Conservation (phyloP, 2,113 vertebrate genomes). For the Prunella fulvescens region DNA sequence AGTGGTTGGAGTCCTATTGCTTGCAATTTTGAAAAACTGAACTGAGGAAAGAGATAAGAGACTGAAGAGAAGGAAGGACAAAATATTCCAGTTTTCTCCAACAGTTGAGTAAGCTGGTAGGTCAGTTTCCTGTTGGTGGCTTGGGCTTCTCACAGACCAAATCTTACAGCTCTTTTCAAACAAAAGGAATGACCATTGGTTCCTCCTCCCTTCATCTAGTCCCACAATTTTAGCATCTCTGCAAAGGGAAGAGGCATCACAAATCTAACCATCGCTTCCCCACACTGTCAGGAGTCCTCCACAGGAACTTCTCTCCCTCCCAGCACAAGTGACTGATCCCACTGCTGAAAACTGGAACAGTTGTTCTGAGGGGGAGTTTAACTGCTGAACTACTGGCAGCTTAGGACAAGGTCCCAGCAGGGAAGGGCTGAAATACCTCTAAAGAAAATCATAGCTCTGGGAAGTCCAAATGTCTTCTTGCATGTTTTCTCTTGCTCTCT, state of each 20-base stretch:
- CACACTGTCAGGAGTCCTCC: neutral
- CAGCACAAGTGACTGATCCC: neutral
- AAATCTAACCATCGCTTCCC: neutral
- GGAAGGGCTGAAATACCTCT: conserved; percentile 31
- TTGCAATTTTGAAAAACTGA: neutral
- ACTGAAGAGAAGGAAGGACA: neutral
- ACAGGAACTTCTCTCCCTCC: neutral
- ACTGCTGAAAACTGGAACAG: neutral
- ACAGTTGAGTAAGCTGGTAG: neutral
- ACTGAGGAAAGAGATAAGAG: neutral
- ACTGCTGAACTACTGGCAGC: neutral
- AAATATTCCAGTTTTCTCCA: neutral
- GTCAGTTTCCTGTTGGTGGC: neutral
- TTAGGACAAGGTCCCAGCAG: conserved; percentile 50
- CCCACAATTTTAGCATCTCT: neutral
- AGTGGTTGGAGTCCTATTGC: neutral
- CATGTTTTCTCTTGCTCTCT: neutral
- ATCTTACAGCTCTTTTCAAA: neutral
- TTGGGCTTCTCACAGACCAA: neutral
- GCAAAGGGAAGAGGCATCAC: neutral
- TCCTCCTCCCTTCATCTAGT: neutral
- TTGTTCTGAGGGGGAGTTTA: neutral
- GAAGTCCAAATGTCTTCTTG: neutral
- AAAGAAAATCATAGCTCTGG: conserved; percentile 12
- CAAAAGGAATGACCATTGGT: neutral